These are phyloP conservation scores for Huso huso DNA, from an alignment of 2,797 vertebrate genomes.

Conservation along the genomic window DNA sequence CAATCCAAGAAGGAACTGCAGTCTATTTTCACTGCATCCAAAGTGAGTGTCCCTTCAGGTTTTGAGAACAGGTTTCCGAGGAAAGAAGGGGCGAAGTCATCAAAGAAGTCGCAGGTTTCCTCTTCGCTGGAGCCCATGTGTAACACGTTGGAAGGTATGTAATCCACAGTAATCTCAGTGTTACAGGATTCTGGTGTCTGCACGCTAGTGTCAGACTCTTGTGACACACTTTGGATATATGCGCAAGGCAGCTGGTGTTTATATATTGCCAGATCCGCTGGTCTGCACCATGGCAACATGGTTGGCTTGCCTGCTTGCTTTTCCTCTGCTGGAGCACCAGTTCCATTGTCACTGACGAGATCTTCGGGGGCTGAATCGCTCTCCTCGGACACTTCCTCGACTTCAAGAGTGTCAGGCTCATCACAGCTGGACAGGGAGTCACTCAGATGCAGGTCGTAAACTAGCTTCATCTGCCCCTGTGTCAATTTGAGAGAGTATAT, in stretches of 20 bases:
- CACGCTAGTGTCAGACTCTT: slow-evolving; percentile 43
- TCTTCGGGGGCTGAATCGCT: neutral
- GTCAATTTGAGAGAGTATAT: neutral
- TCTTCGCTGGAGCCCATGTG: slow-evolving; percentile 30
- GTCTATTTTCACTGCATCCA: slow-evolving; percentile 71
- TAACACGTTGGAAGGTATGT: slow-evolving; percentile 47
- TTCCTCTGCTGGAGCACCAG: neutral
- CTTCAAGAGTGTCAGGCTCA: slow-evolving; percentile 58
- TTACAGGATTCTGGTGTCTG: slow-evolving; percentile 43
- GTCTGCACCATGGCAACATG: neutral
- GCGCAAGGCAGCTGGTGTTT: slow-evolving; percentile 32
- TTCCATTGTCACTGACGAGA: neutral
- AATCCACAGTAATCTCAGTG: slow-evolving; percentile 31
- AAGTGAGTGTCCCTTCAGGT: slow-evolving; percentile 56
- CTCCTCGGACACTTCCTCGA: slow-evolving; percentile 51
- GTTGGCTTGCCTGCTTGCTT: neutral
- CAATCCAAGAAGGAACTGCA: slow-evolving; percentile 44
- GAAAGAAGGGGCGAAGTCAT: slow-evolving; percentile 26
- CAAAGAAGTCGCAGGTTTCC: slow-evolving; percentile 32
- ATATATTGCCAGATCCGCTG: rapidly evolving
- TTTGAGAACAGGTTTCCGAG: slow-evolving; percentile 29
- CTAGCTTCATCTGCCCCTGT: slow-evolving; percentile 55
- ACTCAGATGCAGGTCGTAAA: slow-evolving; percentile 31
- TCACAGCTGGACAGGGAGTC: slow-evolving; percentile 36
- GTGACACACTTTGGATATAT: slow-evolving; percentile 63